Conservation (phyloP, 2,113 vertebrate genomes). For the Mesoclemmys tuberculata region DNA sequence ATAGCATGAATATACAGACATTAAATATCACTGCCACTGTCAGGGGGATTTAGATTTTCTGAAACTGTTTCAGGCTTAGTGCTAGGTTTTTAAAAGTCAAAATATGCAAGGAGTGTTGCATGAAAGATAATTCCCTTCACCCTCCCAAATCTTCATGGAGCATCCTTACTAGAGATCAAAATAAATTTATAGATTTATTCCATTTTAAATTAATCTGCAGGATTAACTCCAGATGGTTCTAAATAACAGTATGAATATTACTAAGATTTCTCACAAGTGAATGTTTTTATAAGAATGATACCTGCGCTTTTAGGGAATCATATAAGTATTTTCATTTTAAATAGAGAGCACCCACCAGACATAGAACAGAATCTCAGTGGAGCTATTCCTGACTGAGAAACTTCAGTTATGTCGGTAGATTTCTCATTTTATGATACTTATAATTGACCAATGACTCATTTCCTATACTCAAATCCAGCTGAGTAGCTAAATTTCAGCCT, state of each 20-base stretch:
- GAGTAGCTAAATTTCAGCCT: conserved; percentile 31
- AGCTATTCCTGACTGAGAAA: neutral
- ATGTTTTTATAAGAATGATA: neutral
- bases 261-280: neutral
- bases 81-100: neutral
- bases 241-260: conserved; percentile 13
- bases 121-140: neutral
- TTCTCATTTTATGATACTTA: conserved; percentile 7
- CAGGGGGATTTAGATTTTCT: neutral
- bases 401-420: neutral
- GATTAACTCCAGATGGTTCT: conserved; percentile 20
- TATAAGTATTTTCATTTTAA: conserved; percentile 1
- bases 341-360: neutral
- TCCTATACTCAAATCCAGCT: conserved; percentile 36
- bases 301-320: neutral
- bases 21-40: neutral
- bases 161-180: neutral
- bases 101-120: neutral
- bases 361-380: neutral
- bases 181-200: conserved; percentile 1
- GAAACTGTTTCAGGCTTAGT: neutral
- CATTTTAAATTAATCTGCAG: neutral
- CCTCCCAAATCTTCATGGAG: neutral
- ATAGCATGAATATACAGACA: neutral
- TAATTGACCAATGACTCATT: conserved; percentile 40